A percentile compares a stretch with the other conserved stretches of the same genome.
These are phyloP conservation scores for Rhinolophus ferrumequinum DNA, from an alignment of 2,113 vertebrate species.

Conservation along the genomic window DNA sequence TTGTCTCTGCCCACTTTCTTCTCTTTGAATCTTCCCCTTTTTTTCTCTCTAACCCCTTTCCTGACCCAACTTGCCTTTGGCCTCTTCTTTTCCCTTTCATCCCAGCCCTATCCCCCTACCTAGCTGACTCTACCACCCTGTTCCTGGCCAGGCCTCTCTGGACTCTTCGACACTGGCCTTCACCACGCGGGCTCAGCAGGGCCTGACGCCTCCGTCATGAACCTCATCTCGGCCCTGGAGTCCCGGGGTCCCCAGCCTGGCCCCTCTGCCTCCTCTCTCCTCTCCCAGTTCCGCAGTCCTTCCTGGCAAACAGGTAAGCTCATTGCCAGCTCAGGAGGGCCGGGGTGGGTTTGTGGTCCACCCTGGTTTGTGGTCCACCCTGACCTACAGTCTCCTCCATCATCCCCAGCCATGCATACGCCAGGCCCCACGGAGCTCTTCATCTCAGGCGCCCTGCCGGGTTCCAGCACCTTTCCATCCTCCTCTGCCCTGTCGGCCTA, in stretches of 20 bases:
- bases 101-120: too few species aligned
- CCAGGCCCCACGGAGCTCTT: conserved; percentile 96
- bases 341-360: too few species aligned
- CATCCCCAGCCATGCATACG: conserved; percentile 93
- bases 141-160: conserved; percentile 89
- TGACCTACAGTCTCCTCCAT: conserved; percentile 37
- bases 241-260: conserved; percentile 95
- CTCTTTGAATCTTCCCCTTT: background rate
- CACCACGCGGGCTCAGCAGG: conserved; percentile 93
- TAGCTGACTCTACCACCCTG: background rate
- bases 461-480: conserved; percentile 95
- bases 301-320: conserved; percentile 96
- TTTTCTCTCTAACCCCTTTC: background rate
- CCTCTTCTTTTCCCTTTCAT: background rate
- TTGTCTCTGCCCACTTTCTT: background rate
- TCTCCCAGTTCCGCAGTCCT: conserved; percentile 96
- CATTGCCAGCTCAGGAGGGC: background rate
- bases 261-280: conserved; percentile 95
- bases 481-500: conserved; percentile 97
- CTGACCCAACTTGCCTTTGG: conserved; percentile 77
- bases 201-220: conserved; percentile 96
- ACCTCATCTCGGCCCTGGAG: conserved; percentile 96
- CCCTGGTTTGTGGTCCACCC: background rate
- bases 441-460: conserved; percentile 95
- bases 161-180: conserved; percentile 95